Base-by-base conservation (phyloP, 2,797 vertebrate genomes). In the Margarornis squamiger region DNA sequence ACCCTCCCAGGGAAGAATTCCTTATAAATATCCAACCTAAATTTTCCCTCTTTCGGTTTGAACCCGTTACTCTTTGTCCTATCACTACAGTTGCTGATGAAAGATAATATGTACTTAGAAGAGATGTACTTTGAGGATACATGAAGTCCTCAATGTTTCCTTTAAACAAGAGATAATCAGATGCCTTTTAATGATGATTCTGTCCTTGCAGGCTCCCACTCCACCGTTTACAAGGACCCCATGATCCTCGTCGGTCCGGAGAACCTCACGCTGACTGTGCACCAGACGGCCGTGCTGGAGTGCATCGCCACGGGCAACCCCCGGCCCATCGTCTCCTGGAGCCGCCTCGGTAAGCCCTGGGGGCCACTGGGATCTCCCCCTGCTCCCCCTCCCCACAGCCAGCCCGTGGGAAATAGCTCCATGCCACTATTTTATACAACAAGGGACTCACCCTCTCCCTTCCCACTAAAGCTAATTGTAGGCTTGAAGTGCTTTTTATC, bases 281-380 rank as follows among this genome's bases (percentile, higher is more conserved):
- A 99, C 97, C 99, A 99, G 98, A 99, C 99, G 0, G 99, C 99
- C 0, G 99, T 99, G 96, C 98, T 99, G 96, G 99, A 99, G 96
- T 99, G 99, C 80, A 98, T 99, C 66, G 99, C 99, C 46, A 99
- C 99, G 0, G 99, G 99, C 94, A 99, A 99, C 95, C 99, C 99
- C 29, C 98, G 98, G 22, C 99, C 99, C 91, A 99, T 99, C 43
- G 99, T 99, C 88, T 99, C 99, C 86, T 99, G 99, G 99, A 99
- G 99, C 97, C 98, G 99, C 95, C 98, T 99, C 43, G 99, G 99
- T 99, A 98, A 99, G 99, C 95, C 70, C 52, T 1, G 0, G n/a
- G 13, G 14, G 27, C 49, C 70, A 6, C 81, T 5, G 10, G 81
- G 27, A 20, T 72, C 36, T 12, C 82, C 45, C 48, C 30, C 54